These are phyloP conservation scores for Elysia crispata DNA, from an alignment of 2,888 invertebrate species.

Conservation along the genomic window DNA sequence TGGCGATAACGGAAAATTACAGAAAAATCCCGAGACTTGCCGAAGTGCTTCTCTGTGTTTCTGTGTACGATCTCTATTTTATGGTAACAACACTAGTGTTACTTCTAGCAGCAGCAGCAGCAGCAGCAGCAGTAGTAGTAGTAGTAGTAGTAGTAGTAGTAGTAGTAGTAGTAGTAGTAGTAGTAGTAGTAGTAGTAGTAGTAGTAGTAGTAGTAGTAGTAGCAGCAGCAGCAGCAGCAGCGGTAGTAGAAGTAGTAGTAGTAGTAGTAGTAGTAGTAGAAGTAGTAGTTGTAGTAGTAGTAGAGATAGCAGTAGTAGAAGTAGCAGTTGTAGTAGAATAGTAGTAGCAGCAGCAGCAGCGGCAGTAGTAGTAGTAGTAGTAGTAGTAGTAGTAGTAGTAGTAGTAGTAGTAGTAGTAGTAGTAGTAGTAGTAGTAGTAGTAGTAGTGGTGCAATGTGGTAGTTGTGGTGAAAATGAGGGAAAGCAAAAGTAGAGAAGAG, in stretches of 20 bases:
- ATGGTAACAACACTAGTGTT: neutral
- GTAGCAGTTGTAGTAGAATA: too few relatives aligned
- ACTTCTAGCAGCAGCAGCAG: neutral
- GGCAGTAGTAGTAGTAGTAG: neutral
- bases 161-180: neutral
- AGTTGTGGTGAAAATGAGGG: too few relatives aligned
- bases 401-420: neutral
- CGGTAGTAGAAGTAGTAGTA: neutral
- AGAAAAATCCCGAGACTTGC: too few relatives aligned
- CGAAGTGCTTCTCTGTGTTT: too few relatives aligned
- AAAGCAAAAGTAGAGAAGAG: too few relatives aligned
- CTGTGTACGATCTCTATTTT: too few relatives aligned
- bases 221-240: neutral
- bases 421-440: neutral
- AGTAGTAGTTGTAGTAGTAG: neutral
- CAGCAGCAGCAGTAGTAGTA: neutral
- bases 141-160: neutral
- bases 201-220: neutral
- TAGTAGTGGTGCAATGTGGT: neutral
- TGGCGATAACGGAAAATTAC: too few relatives aligned
- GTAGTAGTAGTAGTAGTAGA: neutral
- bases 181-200: neutral
- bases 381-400: neutral
- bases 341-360: neutral
- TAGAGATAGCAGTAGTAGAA: neutral